A percentile compares a stretch with the other conserved stretches of the same genome.
These are phyloP conservation scores for Apostichopus parvimensis DNA, from an alignment of 35 echinoderm and acorn worm species.

Conservation along the genomic window DNA sequence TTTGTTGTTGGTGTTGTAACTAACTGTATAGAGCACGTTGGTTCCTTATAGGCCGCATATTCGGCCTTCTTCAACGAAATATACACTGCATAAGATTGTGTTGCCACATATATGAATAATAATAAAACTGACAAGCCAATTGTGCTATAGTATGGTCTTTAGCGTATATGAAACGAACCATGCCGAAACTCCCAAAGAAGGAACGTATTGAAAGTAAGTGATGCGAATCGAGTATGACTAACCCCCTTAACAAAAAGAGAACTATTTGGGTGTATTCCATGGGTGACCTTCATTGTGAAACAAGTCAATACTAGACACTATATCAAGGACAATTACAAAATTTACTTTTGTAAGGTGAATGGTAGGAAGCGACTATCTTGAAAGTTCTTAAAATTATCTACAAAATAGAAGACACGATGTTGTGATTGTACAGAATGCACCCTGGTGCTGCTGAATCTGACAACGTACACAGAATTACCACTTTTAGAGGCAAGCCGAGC, in stretches of 20 bases:
- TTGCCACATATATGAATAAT: conserved; percentile 15
- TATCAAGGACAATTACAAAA: not conserved
- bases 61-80: conserved; percentile 13
- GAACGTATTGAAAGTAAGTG: conserved; percentile 10
- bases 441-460: too few relatives aligned
- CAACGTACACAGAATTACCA: too few relatives aligned
- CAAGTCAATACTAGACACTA: not conserved
- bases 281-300: not conserved
- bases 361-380: too few relatives aligned
- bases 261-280: conserved; percentile 30
- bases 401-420: too few relatives aligned
- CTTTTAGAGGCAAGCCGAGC: too few relatives aligned
- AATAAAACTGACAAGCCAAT: conserved; percentile 14
- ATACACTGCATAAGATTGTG: conserved; percentile 14
- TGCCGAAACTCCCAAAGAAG: not conserved
- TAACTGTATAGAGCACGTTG: not conserved
- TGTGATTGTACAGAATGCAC: too few relatives aligned
- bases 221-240: not conserved
- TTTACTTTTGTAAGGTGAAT: too few relatives aligned
- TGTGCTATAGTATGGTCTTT: conserved; percentile 7
- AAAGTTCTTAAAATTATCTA: too few relatives aligned
- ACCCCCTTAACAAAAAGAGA: conserved; percentile 1
- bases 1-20: not conserved
- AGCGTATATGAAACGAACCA: conserved; percentile 13
- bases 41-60: not conserved